These are phyloP conservation scores for Ceuthmochares aereus DNA, from an alignment of 2,113 vertebrate species.

Conservation along the genomic window DNA sequence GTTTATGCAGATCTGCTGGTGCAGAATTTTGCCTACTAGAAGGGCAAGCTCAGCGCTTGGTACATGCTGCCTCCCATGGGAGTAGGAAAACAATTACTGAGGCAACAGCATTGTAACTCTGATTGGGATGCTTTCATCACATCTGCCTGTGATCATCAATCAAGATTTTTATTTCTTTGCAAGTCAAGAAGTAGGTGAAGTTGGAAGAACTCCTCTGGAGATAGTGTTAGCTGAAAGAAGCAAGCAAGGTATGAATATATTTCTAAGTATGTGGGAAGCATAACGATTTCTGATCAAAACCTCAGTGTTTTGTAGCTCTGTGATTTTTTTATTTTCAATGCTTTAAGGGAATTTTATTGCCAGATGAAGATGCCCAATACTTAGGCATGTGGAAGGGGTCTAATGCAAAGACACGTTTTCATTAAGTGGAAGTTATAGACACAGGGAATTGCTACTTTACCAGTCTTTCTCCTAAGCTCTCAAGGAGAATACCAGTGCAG, in stretches of 20 bases:
- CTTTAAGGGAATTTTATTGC: neutral
- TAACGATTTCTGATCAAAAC: slow-evolving; percentile 1
- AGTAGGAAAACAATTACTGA: slow-evolving; percentile 26
- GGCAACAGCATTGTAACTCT: neutral
- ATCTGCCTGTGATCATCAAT: neutral
- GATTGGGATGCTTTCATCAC: slow-evolving; percentile 21
- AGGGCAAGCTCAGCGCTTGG: slow-evolving; percentile 4
- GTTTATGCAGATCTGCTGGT: neutral
- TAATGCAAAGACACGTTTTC: neutral
- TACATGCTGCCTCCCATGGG: neutral
- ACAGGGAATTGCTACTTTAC: neutral
- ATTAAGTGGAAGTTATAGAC: neutral
- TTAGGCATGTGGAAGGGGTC: neutral
- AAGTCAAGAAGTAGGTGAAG: slow-evolving; percentile 9
- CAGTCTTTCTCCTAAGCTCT: neutral
- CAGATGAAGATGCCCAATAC: neutral
- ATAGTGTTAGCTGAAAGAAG: neutral
- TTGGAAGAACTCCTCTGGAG: slow-evolving; percentile 27
- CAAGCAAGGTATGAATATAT: neutral
- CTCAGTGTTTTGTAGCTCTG: neutral
- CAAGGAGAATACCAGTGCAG: neutral
- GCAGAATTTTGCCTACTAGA: neutral
- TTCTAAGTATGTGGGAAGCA: neutral
- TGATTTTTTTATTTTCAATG: neutral
- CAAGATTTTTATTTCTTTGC: slow-evolving; percentile 22